A percentile compares a stretch with the other conserved stretches of the same genome.
These are phyloP conservation scores for Maconellicoccus hirsutus DNA, from an alignment of 1,140 invertebrate species.

Conservation along the genomic window DNA sequence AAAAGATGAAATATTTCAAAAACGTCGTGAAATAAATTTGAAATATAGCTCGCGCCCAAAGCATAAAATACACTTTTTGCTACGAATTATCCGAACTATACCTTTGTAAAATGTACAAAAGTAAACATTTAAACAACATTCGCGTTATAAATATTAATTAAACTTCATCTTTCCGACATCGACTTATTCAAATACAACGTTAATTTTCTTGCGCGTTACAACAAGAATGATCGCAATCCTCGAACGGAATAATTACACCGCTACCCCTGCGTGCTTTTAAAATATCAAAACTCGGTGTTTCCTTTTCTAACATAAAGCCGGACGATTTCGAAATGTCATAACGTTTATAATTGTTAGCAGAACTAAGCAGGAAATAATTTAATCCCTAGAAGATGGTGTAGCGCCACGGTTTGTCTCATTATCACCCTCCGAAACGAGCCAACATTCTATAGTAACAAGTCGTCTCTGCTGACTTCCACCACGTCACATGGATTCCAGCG, in stretches of 20 bases:
- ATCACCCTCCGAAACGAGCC: not conserved
- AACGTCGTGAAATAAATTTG: no score
- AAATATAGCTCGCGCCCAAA: no score
- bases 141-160: not conserved
- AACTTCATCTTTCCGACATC: not conserved
- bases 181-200: not conserved
- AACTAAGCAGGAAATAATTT: constrained; percentile 9
- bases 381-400: not conserved
- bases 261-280: not conserved
- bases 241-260: constrained; percentile 2
- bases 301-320: not conserved
- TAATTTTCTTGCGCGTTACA: not conserved
- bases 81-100: no score
- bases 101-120: no score
- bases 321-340: constrained; percentile 8
- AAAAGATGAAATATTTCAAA: no score
- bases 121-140: not conserved
- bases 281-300: not conserved
- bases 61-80: no score
- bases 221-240: not conserved
- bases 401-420: constrained; percentile 6
- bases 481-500: not conserved
- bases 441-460: not conserved
- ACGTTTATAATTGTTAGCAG: constrained; percentile 5
- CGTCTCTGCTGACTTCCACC: not conserved